Conservation (phyloP, 2,888 invertebrate species). For the Mimas tiliae region DNA sequence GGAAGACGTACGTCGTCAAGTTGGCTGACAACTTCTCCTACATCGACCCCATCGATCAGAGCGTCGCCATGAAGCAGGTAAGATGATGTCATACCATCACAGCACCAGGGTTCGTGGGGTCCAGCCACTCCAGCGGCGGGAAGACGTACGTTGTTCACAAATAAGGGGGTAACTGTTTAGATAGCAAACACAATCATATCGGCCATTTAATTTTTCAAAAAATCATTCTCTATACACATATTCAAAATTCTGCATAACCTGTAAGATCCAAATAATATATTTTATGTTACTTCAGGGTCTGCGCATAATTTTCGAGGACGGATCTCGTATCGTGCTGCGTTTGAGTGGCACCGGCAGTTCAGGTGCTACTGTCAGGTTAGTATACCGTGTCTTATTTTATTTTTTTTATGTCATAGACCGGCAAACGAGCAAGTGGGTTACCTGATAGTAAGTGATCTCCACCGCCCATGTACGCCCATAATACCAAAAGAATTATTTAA, state of each 20-base stretch:
- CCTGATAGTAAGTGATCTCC: no score
- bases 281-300: constrained; percentile 87
- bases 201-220: no score
- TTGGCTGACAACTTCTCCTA: constrained; percentile 97
- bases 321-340: constrained; percentile 96
- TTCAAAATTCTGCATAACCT: no score
- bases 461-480: no score
- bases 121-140: constrained; percentile 78
- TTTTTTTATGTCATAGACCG: not conserved
- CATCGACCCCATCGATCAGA: constrained; percentile 97
- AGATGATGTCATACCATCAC: constrained; percentile 23
- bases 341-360: constrained; percentile 99
- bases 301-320: constrained; percentile 96
- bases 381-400: not conserved
- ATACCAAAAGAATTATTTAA: no score
- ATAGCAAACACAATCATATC: no score
- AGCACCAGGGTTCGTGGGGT: constrained; percentile 83
- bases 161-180: no score
- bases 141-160: constrained; percentile 93
- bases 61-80: constrained; percentile 94
- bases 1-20: constrained; percentile 91
- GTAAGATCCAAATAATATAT: no score
- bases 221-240: no score
- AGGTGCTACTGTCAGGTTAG: constrained; percentile 96
- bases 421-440: no score